phyloP scores from a whole-genome alignment of 2,113 vertebrate species.

The Nerophis lumbriciformis region DNA sequence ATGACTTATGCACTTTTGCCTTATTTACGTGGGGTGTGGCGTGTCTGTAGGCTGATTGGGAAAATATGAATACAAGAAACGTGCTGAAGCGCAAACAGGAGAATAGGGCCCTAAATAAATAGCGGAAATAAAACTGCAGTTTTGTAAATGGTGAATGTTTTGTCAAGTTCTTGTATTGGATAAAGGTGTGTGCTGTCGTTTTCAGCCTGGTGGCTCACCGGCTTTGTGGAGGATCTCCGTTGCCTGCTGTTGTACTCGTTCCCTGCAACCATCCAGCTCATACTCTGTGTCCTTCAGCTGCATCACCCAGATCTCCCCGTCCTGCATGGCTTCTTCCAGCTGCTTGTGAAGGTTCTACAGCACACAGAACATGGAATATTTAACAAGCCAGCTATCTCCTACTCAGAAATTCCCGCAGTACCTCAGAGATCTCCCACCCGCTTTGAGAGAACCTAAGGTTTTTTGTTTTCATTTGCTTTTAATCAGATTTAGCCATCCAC shows the following conservation, averaged over 20 bases:
- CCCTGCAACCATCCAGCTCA: conserved; percentile 86
- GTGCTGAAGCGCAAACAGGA: too few species aligned
- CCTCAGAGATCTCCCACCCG: background rate
- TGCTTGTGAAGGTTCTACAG: conserved; percentile 91
- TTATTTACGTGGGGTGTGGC: too few species aligned
- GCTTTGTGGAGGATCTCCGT: conserved; percentile 91
- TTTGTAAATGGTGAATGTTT: too few species aligned
- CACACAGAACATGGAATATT: conserved; percentile 2
- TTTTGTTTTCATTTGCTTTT: conserved; percentile 23
- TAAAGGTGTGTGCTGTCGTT: too few species aligned
- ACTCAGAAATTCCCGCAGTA: conserved; percentile 13
- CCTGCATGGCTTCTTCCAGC: conserved; percentile 90
- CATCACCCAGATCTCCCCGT: conserved; percentile 87
- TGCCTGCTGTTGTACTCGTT: conserved; percentile 90
- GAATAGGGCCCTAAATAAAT: too few species aligned
- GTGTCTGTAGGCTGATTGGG: too few species aligned
- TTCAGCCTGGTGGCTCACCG: conserved; percentile 62
- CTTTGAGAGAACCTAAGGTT: conserved; percentile 23
- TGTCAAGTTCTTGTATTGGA: too few species aligned
- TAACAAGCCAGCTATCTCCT: conserved; percentile 9
- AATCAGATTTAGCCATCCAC: background rate
- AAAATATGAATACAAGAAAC: too few species aligned
- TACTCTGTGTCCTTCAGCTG: conserved; percentile 94
- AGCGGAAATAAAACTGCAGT: too few species aligned
- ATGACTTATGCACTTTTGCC: too few species aligned